Conservation (phyloP, 2,797 vertebrate genomes). For the Amphiprion clarkii region DNA sequence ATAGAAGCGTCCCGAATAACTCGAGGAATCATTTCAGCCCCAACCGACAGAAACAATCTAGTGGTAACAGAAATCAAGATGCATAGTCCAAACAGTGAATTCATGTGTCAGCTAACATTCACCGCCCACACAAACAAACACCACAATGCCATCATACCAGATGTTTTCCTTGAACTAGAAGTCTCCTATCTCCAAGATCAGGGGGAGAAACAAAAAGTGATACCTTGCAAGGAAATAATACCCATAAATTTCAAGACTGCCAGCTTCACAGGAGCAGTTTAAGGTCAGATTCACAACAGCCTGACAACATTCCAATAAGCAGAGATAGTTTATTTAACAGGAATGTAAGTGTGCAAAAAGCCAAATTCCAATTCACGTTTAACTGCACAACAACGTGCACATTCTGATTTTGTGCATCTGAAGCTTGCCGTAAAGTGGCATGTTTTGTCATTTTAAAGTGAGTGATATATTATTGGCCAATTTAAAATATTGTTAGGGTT, state of each 20-base stretch:
- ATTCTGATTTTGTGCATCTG: too few relatives aligned
- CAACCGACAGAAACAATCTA: not conserved
- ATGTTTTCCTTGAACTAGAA: conserved; percentile 13
- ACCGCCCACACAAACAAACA: conserved; percentile 22
- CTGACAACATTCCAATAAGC: too few relatives aligned
- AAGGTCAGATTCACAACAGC: not conserved
- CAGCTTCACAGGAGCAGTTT: not conserved
- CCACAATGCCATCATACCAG: not conserved
- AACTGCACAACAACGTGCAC: too few relatives aligned
- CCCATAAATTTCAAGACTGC: not conserved
- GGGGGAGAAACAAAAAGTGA: not conserved
- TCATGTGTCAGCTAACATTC: not conserved
- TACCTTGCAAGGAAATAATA: not conserved
- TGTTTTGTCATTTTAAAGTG: too few relatives aligned
- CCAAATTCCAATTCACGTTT: too few relatives aligned
- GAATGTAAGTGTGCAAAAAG: too few relatives aligned
- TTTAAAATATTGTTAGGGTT: too few relatives aligned
- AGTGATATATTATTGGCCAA: too few relatives aligned
- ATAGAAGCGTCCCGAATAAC: too few relatives aligned
- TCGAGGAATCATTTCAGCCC: too few relatives aligned
- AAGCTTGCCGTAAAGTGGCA: too few relatives aligned
- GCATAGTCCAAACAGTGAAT: not conserved
- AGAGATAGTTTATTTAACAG: too few relatives aligned
- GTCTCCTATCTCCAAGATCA: not conserved
- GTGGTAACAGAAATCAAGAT: not conserved